Base-by-base conservation (phyloP, 2,888 invertebrate genomes). In the Papilio gigon region DNA sequence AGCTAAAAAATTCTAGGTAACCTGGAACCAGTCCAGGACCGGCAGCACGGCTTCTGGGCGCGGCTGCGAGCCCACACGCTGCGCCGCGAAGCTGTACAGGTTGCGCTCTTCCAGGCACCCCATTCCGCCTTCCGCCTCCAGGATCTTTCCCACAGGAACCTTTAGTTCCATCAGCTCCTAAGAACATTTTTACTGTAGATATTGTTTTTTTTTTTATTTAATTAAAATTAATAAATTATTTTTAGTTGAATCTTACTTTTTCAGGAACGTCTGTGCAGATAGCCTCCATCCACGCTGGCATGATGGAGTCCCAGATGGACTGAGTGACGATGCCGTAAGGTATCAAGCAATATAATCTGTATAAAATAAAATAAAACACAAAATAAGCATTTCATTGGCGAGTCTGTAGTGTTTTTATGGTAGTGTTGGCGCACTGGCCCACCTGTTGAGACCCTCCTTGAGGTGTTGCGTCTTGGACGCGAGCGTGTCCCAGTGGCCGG, bases 231-330 rank as follows among this genome's bases (percentile, higher is more conserved):
- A n/a, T n/a, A n/a, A n/a, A n/a, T n/a, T n/a, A n/a, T n/a, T n/a
- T n/a, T n/a, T n/a, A n/a, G n/a, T n/a, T n/a, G n/a, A n/a, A 25
- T 11, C 59, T 66, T 71, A 87, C 98, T 84, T 97, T 96, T 84
- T 97, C 97, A 0, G 97, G 97, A 0, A 98, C 97, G 81, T 98
- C 97, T 71, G 96, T 96, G 63, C 97, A 97, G 74, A 99, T 97
- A 0, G 98, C 98, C 87, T 99, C 98, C 96, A 99, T 96, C 99
- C 99, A 99, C 78, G 97, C 96, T 0, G 99, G 99, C 98, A 99
- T 99, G 25, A 99, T 98, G 84, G 96, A 96, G 84, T 98, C 97
- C 99, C 99, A 99, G 68, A 98, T 97, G 80, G 98, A 97, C 74
- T 97, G 95, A 0, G 98, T 97, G 74, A 99, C 97, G 30, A 99